Conservation (phyloP, 1,140 invertebrate species). For the Teleopsis dalmanni region DNA sequence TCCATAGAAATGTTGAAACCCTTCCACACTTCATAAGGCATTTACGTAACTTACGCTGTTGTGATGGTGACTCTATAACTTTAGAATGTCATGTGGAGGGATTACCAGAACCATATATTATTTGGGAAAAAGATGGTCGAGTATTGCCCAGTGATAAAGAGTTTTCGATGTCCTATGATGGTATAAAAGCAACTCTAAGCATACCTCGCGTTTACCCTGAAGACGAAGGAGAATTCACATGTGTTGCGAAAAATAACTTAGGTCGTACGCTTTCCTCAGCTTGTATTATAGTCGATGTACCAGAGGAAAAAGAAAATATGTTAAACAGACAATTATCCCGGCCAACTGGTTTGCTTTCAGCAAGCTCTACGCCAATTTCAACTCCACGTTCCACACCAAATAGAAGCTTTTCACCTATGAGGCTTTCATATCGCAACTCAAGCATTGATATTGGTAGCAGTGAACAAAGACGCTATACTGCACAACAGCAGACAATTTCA, state of each 20-base stretch:
- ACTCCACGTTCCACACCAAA: conserved; percentile 64
- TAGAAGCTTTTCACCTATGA: conserved; percentile 56
- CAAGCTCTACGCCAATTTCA: conserved; percentile 62
- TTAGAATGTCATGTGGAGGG: conserved; percentile 68
- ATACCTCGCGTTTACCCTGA: conserved; percentile 75
- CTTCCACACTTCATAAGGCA: conserved; percentile 62
- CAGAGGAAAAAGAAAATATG: conserved; percentile 70
- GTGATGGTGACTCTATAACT: conserved; percentile 70
- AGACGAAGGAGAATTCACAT: conserved; percentile 84
- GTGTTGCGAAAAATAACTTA: conserved; percentile 70
- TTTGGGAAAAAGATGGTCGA: conserved; percentile 74
- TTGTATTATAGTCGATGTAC: conserved; percentile 72
- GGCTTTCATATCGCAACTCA: conserved; percentile 30
- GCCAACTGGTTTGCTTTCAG: conserved; percentile 57
- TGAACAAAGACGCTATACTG: conserved; percentile 47
- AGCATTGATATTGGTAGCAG: conserved; percentile 26
- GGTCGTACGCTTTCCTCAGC: conserved; percentile 72
- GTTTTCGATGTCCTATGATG: conserved; percentile 60
- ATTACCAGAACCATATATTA: conserved; percentile 57
- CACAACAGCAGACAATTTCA: conserved; percentile 36
- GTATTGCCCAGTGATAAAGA: conserved; percentile 54
- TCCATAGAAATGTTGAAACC: conserved; percentile 61
- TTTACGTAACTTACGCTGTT: conserved; percentile 67
- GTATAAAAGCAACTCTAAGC: conserved; percentile 57
- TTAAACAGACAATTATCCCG: conserved; percentile 58